phyloP scores from a whole-genome alignment of 2,113 vertebrate species.

The Planiliza haematocheilus region DNA sequence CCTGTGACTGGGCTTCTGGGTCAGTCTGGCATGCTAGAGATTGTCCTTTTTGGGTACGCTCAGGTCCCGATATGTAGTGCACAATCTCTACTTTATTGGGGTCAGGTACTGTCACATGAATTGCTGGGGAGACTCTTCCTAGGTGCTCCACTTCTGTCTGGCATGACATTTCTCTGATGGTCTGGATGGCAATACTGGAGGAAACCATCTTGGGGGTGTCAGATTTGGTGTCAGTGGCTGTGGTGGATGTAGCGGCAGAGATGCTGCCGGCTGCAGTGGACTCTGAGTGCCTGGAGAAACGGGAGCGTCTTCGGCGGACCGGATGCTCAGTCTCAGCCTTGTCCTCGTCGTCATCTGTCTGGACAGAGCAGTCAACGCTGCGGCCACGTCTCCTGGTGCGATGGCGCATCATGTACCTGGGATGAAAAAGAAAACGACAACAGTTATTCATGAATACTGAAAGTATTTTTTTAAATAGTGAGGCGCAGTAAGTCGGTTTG shows the following conservation, averaged over 20 bases:
- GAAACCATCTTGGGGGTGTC: conserved; percentile 82
- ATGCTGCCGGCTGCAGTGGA: conserved; percentile 61
- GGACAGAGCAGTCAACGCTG: conserved; percentile 94
- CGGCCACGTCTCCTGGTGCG: conserved; percentile 89
- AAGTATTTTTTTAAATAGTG: no score
- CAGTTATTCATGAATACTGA: no score
- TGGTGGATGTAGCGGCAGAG: conserved; percentile 14
- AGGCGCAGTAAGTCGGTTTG: no score
- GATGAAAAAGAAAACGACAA: not conserved
- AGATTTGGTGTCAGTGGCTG: conserved; percentile 82
- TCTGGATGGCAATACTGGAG: conserved; percentile 94
- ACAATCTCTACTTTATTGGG: conserved; percentile 93
- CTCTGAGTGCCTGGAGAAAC: conserved; percentile 90
- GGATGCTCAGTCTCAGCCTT: conserved; percentile 93
- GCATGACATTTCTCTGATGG: conserved; percentile 85
- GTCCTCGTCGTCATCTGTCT: conserved; percentile 97
- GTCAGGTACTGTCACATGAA: conserved; percentile 93
- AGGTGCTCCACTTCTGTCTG: conserved; percentile 81
- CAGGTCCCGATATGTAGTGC: conserved; percentile 95
- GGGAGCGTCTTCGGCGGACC: conserved; percentile 89
- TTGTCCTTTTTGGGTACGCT: conserved; percentile 93
- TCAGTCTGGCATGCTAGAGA: conserved; percentile 98
- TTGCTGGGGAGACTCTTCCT: conserved; percentile 94
- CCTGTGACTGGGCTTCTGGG: conserved; percentile 89
- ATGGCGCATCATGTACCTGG: conserved; percentile 86